A percentile compares a stretch with the other conserved stretches of the same genome.
Evolutionary conservation across 1,140 invertebrate genomes (phyloP).

Genomic region (Solenopsis fugax): DNA sequence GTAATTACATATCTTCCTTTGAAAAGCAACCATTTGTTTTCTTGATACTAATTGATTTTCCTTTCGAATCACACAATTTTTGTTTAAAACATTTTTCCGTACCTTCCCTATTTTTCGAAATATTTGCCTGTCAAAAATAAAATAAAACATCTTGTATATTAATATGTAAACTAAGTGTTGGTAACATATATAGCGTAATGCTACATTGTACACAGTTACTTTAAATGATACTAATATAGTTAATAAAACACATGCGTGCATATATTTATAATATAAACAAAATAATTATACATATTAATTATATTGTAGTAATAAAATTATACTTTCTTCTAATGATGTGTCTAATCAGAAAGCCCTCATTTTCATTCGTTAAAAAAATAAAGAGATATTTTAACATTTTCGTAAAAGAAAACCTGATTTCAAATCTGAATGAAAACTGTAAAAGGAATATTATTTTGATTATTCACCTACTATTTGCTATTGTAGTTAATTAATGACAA

Average conservation of each 20-base stretch:
- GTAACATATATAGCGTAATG: background rate
- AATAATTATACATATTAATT: background rate
- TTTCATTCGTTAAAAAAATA: background rate
- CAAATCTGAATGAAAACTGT: background rate
- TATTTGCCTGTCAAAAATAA: too few relatives aligned
- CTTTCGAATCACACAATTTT: too few relatives aligned
- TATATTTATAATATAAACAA: background rate
- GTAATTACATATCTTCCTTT: too few relatives aligned
- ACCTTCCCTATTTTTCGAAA: too few relatives aligned
- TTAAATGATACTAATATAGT: slow-evolving; percentile 14
- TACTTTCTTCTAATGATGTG: background rate
- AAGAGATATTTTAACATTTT: background rate
- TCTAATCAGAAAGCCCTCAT: background rate
- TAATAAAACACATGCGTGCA: background rate
- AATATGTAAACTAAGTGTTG: slow-evolving; percentile 28
- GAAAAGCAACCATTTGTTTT: too few relatives aligned
- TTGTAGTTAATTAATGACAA: slow-evolving; percentile 28
- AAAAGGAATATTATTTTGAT: background rate
- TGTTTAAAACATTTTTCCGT: too few relatives aligned
- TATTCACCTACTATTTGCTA: background rate
- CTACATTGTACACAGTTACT: background rate
- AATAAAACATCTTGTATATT: background rate
- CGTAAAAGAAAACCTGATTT: background rate
- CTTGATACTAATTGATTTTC: too few relatives aligned
- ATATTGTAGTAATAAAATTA: slow-evolving; percentile 7